Evolutionary conservation across 2,888 invertebrate genomes (phyloP).

Genomic region (Pediacus dermestoides): DNA sequence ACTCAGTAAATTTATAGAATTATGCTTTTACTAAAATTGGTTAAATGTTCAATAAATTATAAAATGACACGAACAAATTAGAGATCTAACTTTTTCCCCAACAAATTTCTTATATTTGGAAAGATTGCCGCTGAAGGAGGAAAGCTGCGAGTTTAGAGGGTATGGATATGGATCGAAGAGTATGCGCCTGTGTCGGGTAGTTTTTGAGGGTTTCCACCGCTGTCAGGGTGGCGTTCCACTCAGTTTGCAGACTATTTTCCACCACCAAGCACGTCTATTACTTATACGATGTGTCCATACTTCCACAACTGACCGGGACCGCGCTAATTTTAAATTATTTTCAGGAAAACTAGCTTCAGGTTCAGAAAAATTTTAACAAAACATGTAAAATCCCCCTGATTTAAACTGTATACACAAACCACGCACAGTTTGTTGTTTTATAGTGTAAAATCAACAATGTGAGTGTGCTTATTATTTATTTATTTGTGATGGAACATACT

Average conservation of each 20-base stretch:
- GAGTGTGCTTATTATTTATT: neutral
- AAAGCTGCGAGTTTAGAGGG: conserved; percentile 14
- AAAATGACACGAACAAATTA: conserved; percentile 29
- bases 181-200: conserved; percentile 34
- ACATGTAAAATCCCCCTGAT: neutral
- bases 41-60: conserved; percentile 23
- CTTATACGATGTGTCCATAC: conserved; percentile 21
- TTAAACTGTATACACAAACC: neutral
- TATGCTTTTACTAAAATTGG: conserved; percentile 11
- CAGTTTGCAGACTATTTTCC: conserved; percentile 34
- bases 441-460: neutral
- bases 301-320: conserved; percentile 26
- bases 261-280: conserved; percentile 24
- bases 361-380: no score
- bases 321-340: conserved; percentile 13
- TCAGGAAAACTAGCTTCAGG: no score
- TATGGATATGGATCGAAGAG: conserved; percentile 30
- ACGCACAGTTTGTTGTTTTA: neutral
- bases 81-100: conserved; percentile 27
- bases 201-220: conserved; percentile 34
- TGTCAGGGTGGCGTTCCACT: conserved; percentile 35
- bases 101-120: conserved; percentile 26
- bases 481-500: conserved; percentile 22
- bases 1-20: conserved; percentile 3
- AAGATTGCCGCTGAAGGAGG: conserved; percentile 17